A percentile compares a stretch with the other conserved stretches of the same genome.
Evolutionary conservation across 2,797 vertebrate species (phyloP).

Genomic region (Eupleurogrammus muticus): DNA sequence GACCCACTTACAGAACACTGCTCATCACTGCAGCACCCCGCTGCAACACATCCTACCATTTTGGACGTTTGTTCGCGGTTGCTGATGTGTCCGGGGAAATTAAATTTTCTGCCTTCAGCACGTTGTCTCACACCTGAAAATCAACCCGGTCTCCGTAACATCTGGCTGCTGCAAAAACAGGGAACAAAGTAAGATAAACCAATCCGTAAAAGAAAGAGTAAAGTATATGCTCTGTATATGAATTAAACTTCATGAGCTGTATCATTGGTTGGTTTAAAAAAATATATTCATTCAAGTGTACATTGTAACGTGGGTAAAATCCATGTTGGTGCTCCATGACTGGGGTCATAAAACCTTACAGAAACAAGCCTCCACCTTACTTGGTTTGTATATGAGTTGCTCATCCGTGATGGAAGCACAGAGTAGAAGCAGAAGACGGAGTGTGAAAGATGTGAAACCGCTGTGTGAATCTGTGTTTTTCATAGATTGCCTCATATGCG

Average conservation of each 20-base stretch:
- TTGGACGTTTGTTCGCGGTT: not conserved
- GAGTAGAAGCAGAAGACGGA: too few species aligned
- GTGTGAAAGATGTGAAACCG: too few species aligned
- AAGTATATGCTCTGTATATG: not conserved
- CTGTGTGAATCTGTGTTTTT: not conserved
- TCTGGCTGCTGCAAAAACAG: not conserved
- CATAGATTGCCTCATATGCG: not conserved
- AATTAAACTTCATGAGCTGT: too few species aligned
- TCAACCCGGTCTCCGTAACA: not conserved
- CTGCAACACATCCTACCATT: not conserved
- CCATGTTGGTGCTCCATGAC: too few species aligned
- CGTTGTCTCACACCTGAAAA: not conserved
- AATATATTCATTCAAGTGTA: too few species aligned
- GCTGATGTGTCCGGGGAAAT: not conserved
- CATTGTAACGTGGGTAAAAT: too few species aligned
- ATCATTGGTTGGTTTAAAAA: too few species aligned
- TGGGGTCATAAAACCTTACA: too few species aligned
- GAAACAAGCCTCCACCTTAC: too few species aligned
- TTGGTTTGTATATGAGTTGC: too few species aligned
- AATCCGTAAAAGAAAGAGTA: too few species aligned
- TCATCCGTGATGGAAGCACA: too few species aligned
- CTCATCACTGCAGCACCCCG: constrained; percentile 6
- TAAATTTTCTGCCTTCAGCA: not conserved
- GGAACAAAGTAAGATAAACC: not conserved
- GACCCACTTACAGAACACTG: constrained; percentile 27